Conservation (phyloP, 2,888 invertebrate species). For the Drepanosiphum platanoidis region DNA sequence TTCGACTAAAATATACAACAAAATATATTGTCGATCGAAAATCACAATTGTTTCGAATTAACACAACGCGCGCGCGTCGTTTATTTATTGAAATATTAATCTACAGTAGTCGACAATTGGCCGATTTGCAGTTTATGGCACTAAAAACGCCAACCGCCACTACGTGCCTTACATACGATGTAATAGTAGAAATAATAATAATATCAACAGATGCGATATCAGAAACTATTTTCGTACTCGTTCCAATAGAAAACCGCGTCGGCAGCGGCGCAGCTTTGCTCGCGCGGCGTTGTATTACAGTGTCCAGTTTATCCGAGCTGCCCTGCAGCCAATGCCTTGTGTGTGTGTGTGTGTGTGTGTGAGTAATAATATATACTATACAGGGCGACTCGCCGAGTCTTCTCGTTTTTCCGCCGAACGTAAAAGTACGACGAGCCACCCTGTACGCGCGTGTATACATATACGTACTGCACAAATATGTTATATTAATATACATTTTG, state of each 20-base stretch:
- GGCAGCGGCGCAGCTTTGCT: background rate
- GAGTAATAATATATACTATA: background rate
- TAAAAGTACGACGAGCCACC: too few species aligned
- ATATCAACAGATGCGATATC: slow-evolving; percentile 28
- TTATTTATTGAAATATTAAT: background rate
- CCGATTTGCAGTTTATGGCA: background rate
- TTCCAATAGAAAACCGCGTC: background rate
- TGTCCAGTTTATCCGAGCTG: background rate
- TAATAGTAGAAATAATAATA: background rate
- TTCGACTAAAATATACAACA: background rate
- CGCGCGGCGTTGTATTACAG: background rate
- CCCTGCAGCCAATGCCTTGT: background rate
- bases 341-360: background rate
- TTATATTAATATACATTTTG: too few species aligned
- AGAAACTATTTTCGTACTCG: slow-evolving; percentile 43
- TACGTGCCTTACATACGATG: background rate
- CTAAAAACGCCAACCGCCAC: background rate
- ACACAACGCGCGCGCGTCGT: background rate
- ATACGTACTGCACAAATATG: too few species aligned
- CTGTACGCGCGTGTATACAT: too few species aligned
- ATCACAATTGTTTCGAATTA: background rate
- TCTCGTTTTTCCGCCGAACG: too few species aligned
- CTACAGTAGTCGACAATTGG: background rate
- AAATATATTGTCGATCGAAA: background rate
- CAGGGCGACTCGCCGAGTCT: too few species aligned